A percentile compares a stretch with the other conserved stretches of the same genome.
Evolutionary conservation across 2,113 vertebrate species (phyloP).

Genomic region (Shinisaurus crocodilurus): DNA sequence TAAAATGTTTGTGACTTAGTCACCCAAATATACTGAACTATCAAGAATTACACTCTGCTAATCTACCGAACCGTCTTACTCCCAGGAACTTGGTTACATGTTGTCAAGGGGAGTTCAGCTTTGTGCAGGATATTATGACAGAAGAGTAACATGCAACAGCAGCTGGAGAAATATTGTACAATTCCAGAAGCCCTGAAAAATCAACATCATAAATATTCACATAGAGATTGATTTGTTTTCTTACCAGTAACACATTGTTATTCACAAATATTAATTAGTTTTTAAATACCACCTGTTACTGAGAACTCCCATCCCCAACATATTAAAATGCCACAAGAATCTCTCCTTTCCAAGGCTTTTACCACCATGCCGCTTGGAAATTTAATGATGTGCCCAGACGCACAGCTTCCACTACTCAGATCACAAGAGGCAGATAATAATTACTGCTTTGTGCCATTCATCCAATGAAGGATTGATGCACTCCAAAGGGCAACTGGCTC

Average conservation of each 20-base stretch:
- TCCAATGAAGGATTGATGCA: slow-evolving; percentile 50
- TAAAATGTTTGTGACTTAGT: slow-evolving; percentile 26
- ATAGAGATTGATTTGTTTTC: slow-evolving; percentile 58
- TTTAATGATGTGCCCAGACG: slow-evolving; percentile 54
- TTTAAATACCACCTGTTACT: slow-evolving; percentile 62
- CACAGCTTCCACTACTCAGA: slow-evolving; percentile 30
- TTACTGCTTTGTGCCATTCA: slow-evolving; percentile 52
- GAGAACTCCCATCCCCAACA: background rate
- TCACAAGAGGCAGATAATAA: slow-evolving; percentile 57
- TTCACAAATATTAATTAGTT: slow-evolving; percentile 66
- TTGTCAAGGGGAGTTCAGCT: rapidly evolving
- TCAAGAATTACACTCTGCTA: rapidly evolving
- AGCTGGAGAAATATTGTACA: slow-evolving; percentile 31
- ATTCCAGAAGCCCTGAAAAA: slow-evolving; percentile 44
- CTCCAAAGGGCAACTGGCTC: slow-evolving; percentile 55
- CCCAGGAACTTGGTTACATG: rapidly evolving
- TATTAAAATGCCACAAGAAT: slow-evolving; percentile 13
- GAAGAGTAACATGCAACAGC: background rate
- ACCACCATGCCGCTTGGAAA: background rate
- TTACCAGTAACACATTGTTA: slow-evolving; percentile 51
- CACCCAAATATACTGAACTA: background rate
- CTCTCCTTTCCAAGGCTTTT: background rate
- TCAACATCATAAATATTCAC: slow-evolving; percentile 58
- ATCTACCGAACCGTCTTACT: rapidly evolving
- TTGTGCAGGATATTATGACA: background rate